A percentile compares a stretch with the other conserved stretches of the same genome.
These are phyloP conservation scores for Drosophila hawaiiensis DNA, from an alignment of 2,888 invertebrate species.

Conservation along the genomic window DNA sequence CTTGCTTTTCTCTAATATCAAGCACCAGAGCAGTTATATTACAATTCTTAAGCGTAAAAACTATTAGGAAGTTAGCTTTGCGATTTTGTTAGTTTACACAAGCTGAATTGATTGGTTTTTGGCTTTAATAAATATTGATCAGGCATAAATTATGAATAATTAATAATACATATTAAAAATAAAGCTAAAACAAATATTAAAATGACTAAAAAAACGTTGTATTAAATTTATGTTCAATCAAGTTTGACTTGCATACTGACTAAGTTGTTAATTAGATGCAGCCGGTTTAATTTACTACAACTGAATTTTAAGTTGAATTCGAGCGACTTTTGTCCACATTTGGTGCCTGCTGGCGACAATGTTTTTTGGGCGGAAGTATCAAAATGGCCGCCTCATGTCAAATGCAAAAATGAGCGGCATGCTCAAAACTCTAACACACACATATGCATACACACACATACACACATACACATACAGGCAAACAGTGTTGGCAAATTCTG, in stretches of 20 bases:
- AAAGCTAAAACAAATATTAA: neutral
- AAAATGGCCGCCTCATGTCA: slow-evolving; percentile 48
- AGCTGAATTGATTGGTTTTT: neutral
- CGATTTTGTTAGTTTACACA: neutral
- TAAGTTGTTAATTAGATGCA: slow-evolving; percentile 26
- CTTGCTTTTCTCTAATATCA: neutral
- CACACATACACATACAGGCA: slow-evolving; percentile 4
- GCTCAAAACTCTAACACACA: slow-evolving; percentile 20
- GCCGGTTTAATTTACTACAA: neutral
- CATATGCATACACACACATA: slow-evolving; percentile 5
- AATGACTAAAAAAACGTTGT: neutral
- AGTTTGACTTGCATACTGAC: slow-evolving; percentile 10
- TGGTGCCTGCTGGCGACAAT: slow-evolving; percentile 17
- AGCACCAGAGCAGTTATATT: neutral
- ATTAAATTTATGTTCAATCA: slow-evolving; percentile 6
- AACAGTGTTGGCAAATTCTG: slow-evolving; percentile 23
- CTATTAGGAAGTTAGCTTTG: neutral
- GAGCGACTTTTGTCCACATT: slow-evolving; percentile 9
- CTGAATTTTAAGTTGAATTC: slow-evolving; percentile 19
- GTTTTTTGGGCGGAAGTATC: slow-evolving; percentile 1
- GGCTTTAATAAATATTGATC: neutral
- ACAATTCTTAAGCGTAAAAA: accelerated
- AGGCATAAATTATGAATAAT: accelerated
- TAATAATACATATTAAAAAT: neutral
- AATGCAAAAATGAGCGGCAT: slow-evolving; percentile 41